Percentiles rank a stretch among this genome's conserved stretches.
Evolutionary conservation across 2,113 vertebrate species (phyloP).

Genomic region (Eulacestoma nigropectus): DNA sequence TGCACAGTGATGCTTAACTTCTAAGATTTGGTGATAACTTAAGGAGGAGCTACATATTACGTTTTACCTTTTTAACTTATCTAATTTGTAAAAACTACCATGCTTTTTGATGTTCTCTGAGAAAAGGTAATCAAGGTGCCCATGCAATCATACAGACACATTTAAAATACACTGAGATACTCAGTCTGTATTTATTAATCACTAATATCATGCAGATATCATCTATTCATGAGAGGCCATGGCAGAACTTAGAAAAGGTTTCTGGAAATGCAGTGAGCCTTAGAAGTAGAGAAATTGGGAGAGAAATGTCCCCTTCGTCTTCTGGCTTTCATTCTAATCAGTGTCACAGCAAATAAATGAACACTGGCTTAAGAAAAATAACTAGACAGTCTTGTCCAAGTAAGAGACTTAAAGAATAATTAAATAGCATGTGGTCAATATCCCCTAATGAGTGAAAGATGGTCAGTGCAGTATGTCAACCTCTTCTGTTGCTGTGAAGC

Average conservation of each 20-base stretch:
- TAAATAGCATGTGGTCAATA: neutral
- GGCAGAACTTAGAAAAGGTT: neutral
- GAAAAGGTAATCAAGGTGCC: neutral
- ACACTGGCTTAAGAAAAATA: neutral
- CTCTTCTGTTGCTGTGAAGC: neutral
- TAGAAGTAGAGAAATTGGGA: neutral
- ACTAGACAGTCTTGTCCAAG: neutral
- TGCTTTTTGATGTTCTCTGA: neutral
- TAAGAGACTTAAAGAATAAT: neutral
- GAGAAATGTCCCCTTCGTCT: neutral
- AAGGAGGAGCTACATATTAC: neutral
- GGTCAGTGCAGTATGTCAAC: neutral
- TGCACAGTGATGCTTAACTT: neutral
- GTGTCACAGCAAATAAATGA: neutral
- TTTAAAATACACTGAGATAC: neutral
- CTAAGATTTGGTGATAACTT: neutral
- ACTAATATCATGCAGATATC: neutral
- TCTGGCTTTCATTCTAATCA: neutral
- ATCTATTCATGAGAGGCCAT: neutral
- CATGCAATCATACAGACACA: fast-evolving
- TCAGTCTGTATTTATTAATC: neutral
- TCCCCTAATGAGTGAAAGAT: neutral
- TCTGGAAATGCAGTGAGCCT: neutral
- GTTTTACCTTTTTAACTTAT: neutral
- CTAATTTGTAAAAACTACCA: neutral